These are phyloP conservation scores for Australoheros scitulus DNA, from an alignment of 2,113 vertebrate genomes.

Conservation along the genomic window DNA sequence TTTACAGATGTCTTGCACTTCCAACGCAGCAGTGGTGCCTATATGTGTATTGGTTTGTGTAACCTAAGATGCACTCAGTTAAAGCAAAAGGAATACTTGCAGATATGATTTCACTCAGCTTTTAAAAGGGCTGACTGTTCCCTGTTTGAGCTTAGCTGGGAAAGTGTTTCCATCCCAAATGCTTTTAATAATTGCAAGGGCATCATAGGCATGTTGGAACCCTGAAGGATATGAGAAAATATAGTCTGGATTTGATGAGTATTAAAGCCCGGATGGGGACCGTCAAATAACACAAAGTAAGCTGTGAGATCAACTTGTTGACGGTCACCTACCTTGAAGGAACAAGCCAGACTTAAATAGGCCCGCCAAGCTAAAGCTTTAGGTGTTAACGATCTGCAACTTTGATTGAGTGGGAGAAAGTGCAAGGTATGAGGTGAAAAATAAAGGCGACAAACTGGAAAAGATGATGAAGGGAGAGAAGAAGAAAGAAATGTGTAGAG, in stretches of 20 bases:
- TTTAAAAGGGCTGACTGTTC: not conserved
- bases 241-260: not conserved
- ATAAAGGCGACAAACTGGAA: not conserved
- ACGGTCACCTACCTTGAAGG: slow-evolving; percentile 27
- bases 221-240: not conserved
- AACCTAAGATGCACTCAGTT: not conserved
- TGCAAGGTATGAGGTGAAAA: not conserved
- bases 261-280: not conserved
- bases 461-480: not conserved
- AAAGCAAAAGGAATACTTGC: not conserved
- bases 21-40: not conserved
- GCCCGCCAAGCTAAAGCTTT: slow-evolving; percentile 40
- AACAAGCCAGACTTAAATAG: slow-evolving; percentile 39
- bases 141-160: not conserved
- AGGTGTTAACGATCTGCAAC: slow-evolving; percentile 53
- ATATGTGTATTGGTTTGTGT: not conserved
- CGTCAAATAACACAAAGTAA: slow-evolving; percentile 19
- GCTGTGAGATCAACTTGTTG: slow-evolving; percentile 17
- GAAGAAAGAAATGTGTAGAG: not conserved
- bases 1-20: not conserved
- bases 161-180: not conserved
- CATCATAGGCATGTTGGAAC: not conserved
- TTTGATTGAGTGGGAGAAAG: slow-evolving; percentile 43
- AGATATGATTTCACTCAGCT: not conserved
- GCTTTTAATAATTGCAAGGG: not conserved